Evolutionary conservation across 2,797 vertebrate species (phyloP).

Genomic region (Florisuga fusca): DNA sequence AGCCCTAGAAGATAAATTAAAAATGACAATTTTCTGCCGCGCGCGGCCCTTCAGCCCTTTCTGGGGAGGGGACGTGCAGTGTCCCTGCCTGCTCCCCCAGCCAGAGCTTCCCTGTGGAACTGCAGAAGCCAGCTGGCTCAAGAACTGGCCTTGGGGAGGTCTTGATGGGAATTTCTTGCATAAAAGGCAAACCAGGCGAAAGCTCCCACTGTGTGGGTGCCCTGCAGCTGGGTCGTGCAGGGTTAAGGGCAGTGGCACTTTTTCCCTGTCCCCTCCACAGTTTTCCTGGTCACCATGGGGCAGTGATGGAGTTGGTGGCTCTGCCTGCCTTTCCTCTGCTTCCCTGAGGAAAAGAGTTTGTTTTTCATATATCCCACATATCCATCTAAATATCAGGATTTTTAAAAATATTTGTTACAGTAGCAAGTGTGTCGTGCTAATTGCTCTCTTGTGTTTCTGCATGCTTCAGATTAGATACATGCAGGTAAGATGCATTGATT

Average conservation of each 20-base stretch:
- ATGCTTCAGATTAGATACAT: conserved; percentile 98
- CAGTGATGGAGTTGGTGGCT: not conserved
- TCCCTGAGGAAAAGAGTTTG: not conserved
- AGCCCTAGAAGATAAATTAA: not conserved
- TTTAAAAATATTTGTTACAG: not conserved
- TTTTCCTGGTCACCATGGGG: not conserved
- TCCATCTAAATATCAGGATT: not conserved
- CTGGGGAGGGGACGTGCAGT: not conserved
- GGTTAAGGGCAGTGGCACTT: not conserved
- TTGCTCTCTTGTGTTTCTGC: conserved; percentile 77
- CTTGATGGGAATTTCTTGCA: not conserved
- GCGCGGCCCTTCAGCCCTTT: not conserved
- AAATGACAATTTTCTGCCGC: not conserved
- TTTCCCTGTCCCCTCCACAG: not conserved
- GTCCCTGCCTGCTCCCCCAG: not conserved
- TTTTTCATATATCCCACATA: not conserved
- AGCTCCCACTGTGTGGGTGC: not conserved
- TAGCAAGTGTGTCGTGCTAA: not conserved
- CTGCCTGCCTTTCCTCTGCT: not conserved
- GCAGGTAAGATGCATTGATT: conserved; percentile 84
- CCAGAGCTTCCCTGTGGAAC: not conserved
- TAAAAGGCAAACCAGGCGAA: not conserved
- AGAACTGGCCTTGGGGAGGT: not conserved
- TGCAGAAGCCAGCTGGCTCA: not conserved
- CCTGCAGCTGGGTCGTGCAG: not conserved